phyloP scores from a whole-genome alignment of 2,113 vertebrate species.

The Nothobranchius kuhntae region DNA sequence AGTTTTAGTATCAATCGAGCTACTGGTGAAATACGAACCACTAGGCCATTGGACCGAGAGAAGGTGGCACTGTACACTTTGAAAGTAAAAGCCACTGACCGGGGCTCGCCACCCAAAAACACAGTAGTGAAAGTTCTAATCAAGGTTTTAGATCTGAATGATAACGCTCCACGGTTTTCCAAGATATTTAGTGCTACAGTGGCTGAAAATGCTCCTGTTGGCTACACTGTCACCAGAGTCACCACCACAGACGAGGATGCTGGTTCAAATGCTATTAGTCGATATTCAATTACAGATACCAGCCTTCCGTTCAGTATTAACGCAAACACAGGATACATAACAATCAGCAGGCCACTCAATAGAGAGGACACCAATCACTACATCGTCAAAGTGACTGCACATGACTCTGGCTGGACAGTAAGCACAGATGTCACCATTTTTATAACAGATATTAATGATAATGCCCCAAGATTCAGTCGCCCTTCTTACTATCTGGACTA shows the following conservation, averaged over 20 bases:
- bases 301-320: constrained; percentile 91
- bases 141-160: constrained; percentile 91
- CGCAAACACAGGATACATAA: constrained; percentile 90
- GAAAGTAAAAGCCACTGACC: constrained; percentile 88
- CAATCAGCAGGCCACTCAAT: constrained; percentile 90
- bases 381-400: constrained; percentile 90
- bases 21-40: constrained; percentile 91
- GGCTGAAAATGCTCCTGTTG: constrained; percentile 91
- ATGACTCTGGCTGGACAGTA: constrained; percentile 97
- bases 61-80: constrained; percentile 83
- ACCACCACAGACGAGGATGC: constrained; percentile 94
- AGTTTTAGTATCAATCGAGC: constrained; percentile 88
- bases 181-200: constrained; percentile 95
- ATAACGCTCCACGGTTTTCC: constrained; percentile 94
- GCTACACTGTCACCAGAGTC: constrained; percentile 89
- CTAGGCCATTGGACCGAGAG: constrained; percentile 89
- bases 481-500: constrained; percentile 95
- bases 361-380: constrained; percentile 92
- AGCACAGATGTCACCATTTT: constrained; percentile 96
- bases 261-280: constrained; percentile 89
- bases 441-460: constrained; percentile 93
- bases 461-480: constrained; percentile 89
- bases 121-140: constrained; percentile 84
- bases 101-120: constrained; percentile 84
- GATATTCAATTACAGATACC: constrained; percentile 87